Conservation (phyloP, 2,113 vertebrate species). For the Astatoreochromis straeleni region DNA sequence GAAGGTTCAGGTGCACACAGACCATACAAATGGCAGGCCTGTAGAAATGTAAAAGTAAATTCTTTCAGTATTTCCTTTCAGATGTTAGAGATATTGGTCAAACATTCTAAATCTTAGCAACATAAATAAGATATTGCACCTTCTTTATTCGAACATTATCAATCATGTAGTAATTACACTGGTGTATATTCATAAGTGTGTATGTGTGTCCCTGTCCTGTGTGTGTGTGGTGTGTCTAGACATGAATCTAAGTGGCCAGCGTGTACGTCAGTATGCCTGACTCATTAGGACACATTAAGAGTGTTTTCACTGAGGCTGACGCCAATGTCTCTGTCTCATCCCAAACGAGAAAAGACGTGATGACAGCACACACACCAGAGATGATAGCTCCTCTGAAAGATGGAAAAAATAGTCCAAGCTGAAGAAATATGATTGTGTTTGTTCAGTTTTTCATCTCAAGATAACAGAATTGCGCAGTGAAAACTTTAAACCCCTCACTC, state of each 20-base stretch:
- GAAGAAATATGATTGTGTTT: conserved; percentile 50
- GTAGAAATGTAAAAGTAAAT: neutral
- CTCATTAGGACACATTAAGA: conserved; percentile 63
- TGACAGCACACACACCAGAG: conserved; percentile 35
- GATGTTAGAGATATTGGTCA: neutral
- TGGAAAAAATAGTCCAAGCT: conserved; percentile 37
- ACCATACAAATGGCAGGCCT: neutral
- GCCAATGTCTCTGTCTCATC: conserved; percentile 47
- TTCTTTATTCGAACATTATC: neutral
- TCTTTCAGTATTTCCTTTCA: neutral
- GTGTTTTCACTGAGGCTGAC: conserved; percentile 55
- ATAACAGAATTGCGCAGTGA: conserved; percentile 76
- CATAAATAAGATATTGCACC: neutral
- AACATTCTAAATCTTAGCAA: neutral
- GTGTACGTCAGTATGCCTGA: conserved; percentile 38
- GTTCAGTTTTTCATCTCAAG: conserved; percentile 60
- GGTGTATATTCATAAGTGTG: neutral
- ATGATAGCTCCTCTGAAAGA: conserved; percentile 51
- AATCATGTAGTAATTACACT: neutral
- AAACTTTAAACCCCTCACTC: conserved; percentile 66
- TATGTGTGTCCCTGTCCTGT: neutral
- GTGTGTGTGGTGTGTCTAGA: conserved; percentile 17
- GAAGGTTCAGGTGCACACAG: conserved; percentile 30
- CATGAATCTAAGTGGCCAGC: conserved; percentile 34
- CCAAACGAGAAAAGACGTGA: conserved; percentile 32